A percentile compares a stretch with the other conserved stretches of the same genome.
Conservation (phyloP, 2,113 vertebrate species). For the Sigmodon hispidus region DNA sequence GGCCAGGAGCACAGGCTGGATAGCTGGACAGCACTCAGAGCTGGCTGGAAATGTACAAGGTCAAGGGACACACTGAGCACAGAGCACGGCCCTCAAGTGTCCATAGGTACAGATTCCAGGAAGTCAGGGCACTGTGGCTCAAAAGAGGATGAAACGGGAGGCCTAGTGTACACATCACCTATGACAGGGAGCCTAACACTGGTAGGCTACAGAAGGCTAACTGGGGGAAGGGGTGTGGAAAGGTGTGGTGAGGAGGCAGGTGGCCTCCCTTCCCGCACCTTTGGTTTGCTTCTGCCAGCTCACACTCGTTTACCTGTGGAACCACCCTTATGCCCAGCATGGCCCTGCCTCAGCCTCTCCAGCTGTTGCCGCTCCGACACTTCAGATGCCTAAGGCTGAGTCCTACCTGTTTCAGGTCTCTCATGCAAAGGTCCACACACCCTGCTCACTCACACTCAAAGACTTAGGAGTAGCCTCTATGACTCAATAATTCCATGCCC, state of each 20-base stretch:
- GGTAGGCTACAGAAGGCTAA: background rate
- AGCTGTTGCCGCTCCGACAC: background rate
- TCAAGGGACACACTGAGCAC: background rate
- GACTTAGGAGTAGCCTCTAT: background rate
- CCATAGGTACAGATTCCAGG: background rate
- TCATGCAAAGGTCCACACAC: background rate
- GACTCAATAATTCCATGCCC: background rate
- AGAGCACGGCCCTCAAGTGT: background rate
- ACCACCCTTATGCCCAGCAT: background rate
- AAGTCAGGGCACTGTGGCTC: background rate
- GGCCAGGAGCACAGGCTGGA: background rate
- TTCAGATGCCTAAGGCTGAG: background rate
- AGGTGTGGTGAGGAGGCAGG: background rate
- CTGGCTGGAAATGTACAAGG: background rate
- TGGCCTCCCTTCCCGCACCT: background rate
- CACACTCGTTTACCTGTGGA: background rate
- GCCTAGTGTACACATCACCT: background rate
- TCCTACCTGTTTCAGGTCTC: background rate
- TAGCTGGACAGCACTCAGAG: background rate
- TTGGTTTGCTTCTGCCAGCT: background rate
- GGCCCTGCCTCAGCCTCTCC: background rate
- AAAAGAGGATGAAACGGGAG: background rate
- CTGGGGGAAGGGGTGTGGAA: background rate
- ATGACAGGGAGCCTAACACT: background rate
- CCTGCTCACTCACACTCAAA: background rate